These are phyloP conservation scores for Cerastis rubricosa DNA, from an alignment of 2,888 invertebrate species.

Conservation along the genomic window DNA sequence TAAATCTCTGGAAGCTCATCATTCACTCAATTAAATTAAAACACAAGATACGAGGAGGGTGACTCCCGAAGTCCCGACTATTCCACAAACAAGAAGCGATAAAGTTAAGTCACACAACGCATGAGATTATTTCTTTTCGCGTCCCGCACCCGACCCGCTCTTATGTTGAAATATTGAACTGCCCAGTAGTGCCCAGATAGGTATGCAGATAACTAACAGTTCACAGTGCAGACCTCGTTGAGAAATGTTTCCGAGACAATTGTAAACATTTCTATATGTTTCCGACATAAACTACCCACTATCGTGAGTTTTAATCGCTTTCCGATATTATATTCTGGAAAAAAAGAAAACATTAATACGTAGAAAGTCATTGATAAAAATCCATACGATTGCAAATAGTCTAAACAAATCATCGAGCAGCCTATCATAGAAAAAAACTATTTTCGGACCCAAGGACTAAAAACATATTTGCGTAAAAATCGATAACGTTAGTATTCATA, in stretches of 20 bases:
- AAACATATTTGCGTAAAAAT: neutral
- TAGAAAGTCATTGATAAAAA: neutral
- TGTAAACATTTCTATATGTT: slow-evolving; percentile 29
- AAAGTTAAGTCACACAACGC: slow-evolving; percentile 17
- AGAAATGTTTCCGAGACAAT: slow-evolving; percentile 20
- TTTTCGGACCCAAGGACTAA: neutral
- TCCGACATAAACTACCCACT: slow-evolving; percentile 11
- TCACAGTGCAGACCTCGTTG: slow-evolving; percentile 18
- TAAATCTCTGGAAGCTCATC: no score
- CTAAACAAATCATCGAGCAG: neutral
- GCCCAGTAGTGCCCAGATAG: no score
- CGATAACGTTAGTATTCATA: neutral
- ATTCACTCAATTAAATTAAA: slow-evolving; percentile 10
- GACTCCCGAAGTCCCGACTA: neutral
- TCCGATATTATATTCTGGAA: slow-evolving; percentile 12
- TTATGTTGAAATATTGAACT: slow-evolving; percentile 38
- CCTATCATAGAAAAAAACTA: neutral
- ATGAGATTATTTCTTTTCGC: slow-evolving; percentile 26
- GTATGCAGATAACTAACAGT: slow-evolving; percentile 31
- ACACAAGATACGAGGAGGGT: neutral
- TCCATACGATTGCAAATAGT: neutral
- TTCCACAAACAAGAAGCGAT: slow-evolving; percentile 7
- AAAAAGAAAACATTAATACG: neutral
- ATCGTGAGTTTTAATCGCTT: neutral
- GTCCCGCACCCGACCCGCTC: slow-evolving; percentile 1